Percentiles rank a stretch among this genome's conserved stretches.
phyloP scores from a whole-genome alignment of 2,113 vertebrate species.

The Cyprinodon variegatus region DNA sequence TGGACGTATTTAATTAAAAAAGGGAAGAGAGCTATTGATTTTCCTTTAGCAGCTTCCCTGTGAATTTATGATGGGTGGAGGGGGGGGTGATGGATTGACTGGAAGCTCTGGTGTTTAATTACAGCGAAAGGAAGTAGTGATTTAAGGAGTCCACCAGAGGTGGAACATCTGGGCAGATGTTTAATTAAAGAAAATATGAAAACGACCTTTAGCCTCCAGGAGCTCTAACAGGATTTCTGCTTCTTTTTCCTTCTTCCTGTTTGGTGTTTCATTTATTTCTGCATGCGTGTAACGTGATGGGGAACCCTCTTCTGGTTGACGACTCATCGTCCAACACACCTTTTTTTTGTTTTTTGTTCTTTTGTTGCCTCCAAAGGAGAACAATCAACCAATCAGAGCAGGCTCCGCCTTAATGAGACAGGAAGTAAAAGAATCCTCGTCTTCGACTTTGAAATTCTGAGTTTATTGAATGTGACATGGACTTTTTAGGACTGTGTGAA shows the following conservation, averaged over 20 bases:
- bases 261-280: background rate
- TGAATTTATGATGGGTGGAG: background rate
- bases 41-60: background rate
- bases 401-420: background rate
- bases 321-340: background rate
- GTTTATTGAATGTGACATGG: background rate
- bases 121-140: conserved; percentile 15
- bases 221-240: background rate
- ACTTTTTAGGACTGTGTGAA: background rate
- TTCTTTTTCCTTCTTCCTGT: background rate
- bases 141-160: conserved; percentile 12
- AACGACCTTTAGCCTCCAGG: conserved; percentile 3
- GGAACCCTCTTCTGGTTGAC: no score
- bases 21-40: background rate
- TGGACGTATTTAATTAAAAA: background rate
- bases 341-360: background rate
- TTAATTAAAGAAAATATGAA: conserved; percentile 31
- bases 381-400: background rate
- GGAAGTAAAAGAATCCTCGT: background rate
- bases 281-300: background rate
- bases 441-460: background rate
- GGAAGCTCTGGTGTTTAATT: background rate
- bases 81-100: conserved; percentile 1
- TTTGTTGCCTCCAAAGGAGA: background rate
- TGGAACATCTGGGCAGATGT: conserved; percentile 9